A percentile compares a stretch with the other conserved stretches of the same genome.
These are phyloP conservation scores for Eunapius fragilis DNA, from an alignment of 37 sponge, comb jelly and placozoan species.

Conservation along the genomic window DNA sequence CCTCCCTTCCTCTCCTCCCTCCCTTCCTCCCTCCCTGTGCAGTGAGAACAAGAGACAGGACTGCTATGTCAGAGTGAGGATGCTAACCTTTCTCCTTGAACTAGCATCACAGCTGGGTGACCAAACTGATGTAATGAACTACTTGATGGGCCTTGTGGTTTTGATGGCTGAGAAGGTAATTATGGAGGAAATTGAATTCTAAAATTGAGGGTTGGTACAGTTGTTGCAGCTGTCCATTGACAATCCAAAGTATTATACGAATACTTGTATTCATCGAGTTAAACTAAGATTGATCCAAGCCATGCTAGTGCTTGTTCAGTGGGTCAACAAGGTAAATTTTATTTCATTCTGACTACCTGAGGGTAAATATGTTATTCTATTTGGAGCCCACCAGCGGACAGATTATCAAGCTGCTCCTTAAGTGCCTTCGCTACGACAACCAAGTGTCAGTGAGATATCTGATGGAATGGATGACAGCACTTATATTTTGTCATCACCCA, in stretches of 20 bases:
- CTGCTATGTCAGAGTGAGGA: conserved; percentile 33
- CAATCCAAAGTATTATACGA: conserved; percentile 63
- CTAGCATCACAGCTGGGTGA: conserved; percentile 16
- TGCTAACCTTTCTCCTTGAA: conserved; percentile 44
- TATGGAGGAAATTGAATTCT: not conserved
- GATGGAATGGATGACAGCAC: conserved; percentile 69
- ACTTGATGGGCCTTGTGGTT: not conserved
- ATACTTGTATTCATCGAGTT: conserved; percentile 59
- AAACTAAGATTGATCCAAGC: conserved; percentile 69
- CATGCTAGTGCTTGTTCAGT: conserved; percentile 35
- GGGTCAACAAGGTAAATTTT: conserved; percentile 16
- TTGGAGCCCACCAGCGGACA: conserved; percentile 13
- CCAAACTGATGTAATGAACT: not conserved
- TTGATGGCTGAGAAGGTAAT: not conserved
- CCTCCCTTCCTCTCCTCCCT: no score
- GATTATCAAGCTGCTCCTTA: conserved; percentile 23
- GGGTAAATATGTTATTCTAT: not conserved
- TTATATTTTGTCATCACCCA: conserved; percentile 35
- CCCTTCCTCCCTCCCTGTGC: no score
- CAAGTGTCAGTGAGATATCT: conserved; percentile 77
- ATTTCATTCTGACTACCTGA: not conserved
- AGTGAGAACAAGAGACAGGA: conserved; percentile 26
- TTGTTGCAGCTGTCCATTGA: conserved; percentile 8
- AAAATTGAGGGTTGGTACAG: not conserved
- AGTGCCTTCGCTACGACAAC: conserved; percentile 62